A percentile compares a stretch with the other conserved stretches of the same genome.
These are phyloP conservation scores for Anolis apletophallus DNA, from an alignment of 2,797 vertebrate genomes.

Conservation along the genomic window DNA sequence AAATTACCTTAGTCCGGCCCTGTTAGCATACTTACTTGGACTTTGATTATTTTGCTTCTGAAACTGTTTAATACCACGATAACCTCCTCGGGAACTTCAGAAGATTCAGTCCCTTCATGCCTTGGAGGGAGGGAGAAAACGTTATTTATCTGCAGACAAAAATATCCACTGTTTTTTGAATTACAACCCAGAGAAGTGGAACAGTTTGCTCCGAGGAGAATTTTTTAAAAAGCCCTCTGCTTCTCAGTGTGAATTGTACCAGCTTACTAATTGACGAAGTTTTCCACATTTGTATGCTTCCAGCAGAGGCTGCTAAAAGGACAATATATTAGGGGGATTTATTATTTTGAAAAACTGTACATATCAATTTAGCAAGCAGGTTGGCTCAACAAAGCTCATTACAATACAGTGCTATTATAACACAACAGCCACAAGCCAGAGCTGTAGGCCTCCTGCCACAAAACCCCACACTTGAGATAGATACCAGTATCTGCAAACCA, in stretches of 20 bases:
- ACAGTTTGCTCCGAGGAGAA: slow-evolving; percentile 28
- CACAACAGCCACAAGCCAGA: background rate
- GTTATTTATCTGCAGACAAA: slow-evolving; percentile 36
- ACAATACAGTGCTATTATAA: slow-evolving; percentile 14
- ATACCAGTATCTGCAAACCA: background rate
- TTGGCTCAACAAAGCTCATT: background rate
- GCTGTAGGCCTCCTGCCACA: background rate
- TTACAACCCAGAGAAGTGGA: slow-evolving; percentile 31
- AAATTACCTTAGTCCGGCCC: no score
- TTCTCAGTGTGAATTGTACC: slow-evolving; percentile 16
- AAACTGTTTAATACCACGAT: slow-evolving; percentile 90
- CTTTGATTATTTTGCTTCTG: slow-evolving; percentile 95
- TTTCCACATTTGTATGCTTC: slow-evolving; percentile 16
- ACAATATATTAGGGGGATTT: background rate
- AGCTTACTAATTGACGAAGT: slow-evolving; percentile 25
- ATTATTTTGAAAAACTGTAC: background rate
- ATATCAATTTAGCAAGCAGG: slow-evolving; percentile 17
- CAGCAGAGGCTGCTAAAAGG: background rate
- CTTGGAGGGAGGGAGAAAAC: slow-evolving; percentile 70
- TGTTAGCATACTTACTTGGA: slow-evolving; percentile 88
- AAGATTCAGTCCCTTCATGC: slow-evolving; percentile 93
- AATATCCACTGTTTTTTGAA: slow-evolving; percentile 21
- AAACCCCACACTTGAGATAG: background rate
- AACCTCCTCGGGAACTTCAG: slow-evolving; percentile 81
- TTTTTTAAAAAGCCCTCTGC: background rate